phyloP scores from a whole-genome alignment of 2,113 vertebrate genomes.

The Phalacrocorax aristotelis region DNA sequence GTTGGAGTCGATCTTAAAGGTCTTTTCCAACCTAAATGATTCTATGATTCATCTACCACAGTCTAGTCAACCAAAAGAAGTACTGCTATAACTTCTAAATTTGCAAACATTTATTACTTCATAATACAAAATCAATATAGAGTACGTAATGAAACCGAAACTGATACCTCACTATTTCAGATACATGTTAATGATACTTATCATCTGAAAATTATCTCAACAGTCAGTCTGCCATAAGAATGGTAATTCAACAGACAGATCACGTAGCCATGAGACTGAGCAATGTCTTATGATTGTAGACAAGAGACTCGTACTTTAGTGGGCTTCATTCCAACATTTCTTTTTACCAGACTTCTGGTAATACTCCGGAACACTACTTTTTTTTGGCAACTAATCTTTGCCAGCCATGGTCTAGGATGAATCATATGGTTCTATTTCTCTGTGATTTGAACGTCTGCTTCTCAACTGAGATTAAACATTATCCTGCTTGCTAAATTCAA shows the following conservation, averaged over 20 bases:
- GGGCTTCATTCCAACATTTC: neutral
- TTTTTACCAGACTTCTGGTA: neutral
- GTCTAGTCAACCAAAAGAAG: neutral
- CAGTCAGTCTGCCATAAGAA: neutral
- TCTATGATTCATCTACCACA: neutral
- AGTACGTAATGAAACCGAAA: neutral
- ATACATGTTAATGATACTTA: neutral
- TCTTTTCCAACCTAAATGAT: no score
- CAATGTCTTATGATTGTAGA: neutral
- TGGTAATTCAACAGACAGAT: neutral
- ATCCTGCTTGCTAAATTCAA: neutral
- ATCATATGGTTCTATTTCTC: neutral
- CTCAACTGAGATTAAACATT: neutral
- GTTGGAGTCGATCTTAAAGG: no score
- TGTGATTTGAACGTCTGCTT: neutral
- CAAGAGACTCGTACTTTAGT: neutral
- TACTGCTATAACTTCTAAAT: neutral
- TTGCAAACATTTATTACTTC: neutral
- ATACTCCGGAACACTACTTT: neutral
- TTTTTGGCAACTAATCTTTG: neutral
- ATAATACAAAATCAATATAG: neutral
- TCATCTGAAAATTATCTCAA: neutral
- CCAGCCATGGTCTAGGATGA: neutral
- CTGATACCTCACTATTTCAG: neutral
- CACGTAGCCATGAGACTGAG: neutral